Percentiles rank a stretch among this genome's conserved stretches.
Evolutionary conservation across 1,140 invertebrate genomes (phyloP).

Genomic region (Phymastichus coffea): DNA sequence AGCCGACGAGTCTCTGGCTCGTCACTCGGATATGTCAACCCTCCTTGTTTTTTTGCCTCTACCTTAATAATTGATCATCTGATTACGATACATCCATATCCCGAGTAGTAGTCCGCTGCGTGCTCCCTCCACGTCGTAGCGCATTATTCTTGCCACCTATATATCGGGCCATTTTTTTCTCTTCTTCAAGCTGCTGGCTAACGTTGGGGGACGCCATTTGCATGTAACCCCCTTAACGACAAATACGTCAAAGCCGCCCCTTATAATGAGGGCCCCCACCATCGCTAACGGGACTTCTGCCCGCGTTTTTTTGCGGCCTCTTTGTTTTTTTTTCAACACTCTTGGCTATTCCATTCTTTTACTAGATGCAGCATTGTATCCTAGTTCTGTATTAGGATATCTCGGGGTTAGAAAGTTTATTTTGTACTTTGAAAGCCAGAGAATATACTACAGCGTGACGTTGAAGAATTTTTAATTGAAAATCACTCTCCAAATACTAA

Average conservation of each 20-base stretch:
- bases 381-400: too few species aligned
- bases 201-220: conserved; percentile 50
- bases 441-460: too few species aligned
- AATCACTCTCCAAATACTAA: too few species aligned
- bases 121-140: too few species aligned
- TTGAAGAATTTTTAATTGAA: too few species aligned
- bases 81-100: conserved; percentile 55
- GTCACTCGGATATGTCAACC: conserved; percentile 53
- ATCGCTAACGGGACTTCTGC: conserved; percentile 6
- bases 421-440: too few species aligned
- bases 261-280: conserved; percentile 49
- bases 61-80: conserved; percentile 58
- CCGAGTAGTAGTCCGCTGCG: too few species aligned
- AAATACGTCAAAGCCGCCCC: conserved; percentile 50
- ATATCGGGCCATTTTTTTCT: conserved; percentile 43
- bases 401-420: too few species aligned
- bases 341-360: too few species aligned
- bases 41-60: conserved; percentile 54
- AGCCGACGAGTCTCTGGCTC: conserved; percentile 23
- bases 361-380: too few species aligned
- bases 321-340: too few species aligned
- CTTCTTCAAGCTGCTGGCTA: conserved; percentile 18
- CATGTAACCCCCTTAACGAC: conserved; percentile 54
- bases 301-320: too few species aligned
- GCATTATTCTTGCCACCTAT: conserved; percentile 49